Percentiles rank a stretch among this genome's conserved stretches.
These are phyloP conservation scores for Agriopis aurantiaria DNA, from an alignment of 2,888 invertebrate genomes.

Conservation along the genomic window DNA sequence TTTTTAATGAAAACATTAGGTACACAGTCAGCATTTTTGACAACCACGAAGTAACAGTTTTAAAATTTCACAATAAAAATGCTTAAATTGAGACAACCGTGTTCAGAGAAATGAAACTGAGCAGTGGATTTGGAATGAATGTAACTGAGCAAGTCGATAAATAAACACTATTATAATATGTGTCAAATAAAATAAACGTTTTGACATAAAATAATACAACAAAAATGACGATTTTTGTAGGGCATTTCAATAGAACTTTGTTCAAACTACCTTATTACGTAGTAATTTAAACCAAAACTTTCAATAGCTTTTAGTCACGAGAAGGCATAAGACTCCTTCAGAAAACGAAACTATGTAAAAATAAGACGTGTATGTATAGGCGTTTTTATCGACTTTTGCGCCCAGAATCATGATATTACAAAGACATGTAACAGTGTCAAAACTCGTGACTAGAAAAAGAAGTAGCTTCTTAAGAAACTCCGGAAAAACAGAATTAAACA, in stretches of 20 bases:
- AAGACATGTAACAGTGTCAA: slow-evolving; percentile 64
- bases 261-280: not conserved
- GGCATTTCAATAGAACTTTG: slow-evolving; percentile 6
- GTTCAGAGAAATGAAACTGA: slow-evolving; percentile 37
- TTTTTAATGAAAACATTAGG: slow-evolving; percentile 67
- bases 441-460: slow-evolving; percentile 75
- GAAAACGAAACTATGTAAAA: slow-evolving; percentile 13
- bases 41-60: slow-evolving; percentile 72
- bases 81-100: slow-evolving; percentile 33
- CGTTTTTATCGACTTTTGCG: slow-evolving; percentile 47
- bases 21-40: slow-evolving; percentile 61
- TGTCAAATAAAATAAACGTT: not conserved
- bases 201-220: not conserved
- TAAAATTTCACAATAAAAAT: slow-evolving; percentile 55
- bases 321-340: slow-evolving; percentile 30
- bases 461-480: slow-evolving; percentile 60
- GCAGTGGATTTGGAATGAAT: slow-evolving; percentile 18
- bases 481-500: slow-evolving; percentile 67
- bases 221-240: slow-evolving; percentile 3
- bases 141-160: slow-evolving; percentile 14
- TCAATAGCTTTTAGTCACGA: slow-evolving; percentile 29
- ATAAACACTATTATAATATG: not conserved
- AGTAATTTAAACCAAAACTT: slow-evolving; percentile 22
- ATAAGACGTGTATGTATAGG: slow-evolving; percentile 22
- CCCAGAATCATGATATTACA: slow-evolving; percentile 51